phyloP scores from a whole-genome alignment of 2,888 invertebrate genomes.

The Electrophaes corylata region DNA sequence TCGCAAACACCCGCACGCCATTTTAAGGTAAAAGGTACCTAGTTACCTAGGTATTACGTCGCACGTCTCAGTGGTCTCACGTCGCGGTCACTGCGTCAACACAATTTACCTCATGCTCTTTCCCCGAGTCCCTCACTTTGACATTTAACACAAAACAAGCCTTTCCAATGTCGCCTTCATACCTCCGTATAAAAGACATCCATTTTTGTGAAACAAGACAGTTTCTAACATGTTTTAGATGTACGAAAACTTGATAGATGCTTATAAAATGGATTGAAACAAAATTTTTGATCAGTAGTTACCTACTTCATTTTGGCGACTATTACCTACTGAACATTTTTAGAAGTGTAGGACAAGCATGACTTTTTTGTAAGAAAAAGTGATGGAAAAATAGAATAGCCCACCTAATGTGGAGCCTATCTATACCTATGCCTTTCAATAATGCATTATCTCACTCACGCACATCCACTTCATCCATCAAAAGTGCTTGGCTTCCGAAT shows the following conservation, averaged over 20 bases:
- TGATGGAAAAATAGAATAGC: too few relatives aligned
- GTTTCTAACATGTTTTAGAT: constrained; percentile 5
- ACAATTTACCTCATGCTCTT: constrained; percentile 64
- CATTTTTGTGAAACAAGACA: constrained; percentile 34
- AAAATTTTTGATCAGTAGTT: background rate
- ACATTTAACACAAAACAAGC: constrained; percentile 75
- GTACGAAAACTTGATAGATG: background rate
- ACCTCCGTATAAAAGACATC: constrained; percentile 32
- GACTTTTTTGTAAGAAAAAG: too few relatives aligned
- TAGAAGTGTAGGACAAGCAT: too few relatives aligned
- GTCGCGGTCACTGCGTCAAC: constrained; percentile 69
- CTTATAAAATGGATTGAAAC: background rate
- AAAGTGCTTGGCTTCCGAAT: too few relatives aligned
- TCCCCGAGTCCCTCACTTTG: constrained; percentile 64
- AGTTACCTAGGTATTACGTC: background rate
- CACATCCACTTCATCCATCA: too few relatives aligned
- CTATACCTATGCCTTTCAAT: too few relatives aligned
- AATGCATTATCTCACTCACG: too few relatives aligned
- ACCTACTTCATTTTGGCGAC: background rate
- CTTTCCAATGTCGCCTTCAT: constrained; percentile 57
- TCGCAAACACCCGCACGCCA: constrained; percentile 6
- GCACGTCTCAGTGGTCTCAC: constrained; percentile 23
- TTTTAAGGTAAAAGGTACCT: constrained; percentile 1
- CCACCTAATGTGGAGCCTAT: too few relatives aligned
- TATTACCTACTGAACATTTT: too few relatives aligned